These are phyloP conservation scores for Drosophila eohydei DNA, from an alignment of 2,888 invertebrate species.

Conservation along the genomic window DNA sequence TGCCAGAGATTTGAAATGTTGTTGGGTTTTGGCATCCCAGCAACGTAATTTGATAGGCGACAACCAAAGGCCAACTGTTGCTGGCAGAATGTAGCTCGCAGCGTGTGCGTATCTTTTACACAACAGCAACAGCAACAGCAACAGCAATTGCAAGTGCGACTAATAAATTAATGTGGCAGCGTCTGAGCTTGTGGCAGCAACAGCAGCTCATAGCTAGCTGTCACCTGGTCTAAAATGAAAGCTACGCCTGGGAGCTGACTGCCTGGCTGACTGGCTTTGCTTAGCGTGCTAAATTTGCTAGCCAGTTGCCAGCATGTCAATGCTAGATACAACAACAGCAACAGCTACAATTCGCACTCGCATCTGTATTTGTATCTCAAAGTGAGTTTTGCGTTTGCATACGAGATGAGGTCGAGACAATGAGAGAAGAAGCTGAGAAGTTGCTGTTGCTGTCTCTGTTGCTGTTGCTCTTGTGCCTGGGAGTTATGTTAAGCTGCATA, in stretches of 20 bases:
- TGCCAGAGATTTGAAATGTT: slow-evolving; percentile 47
- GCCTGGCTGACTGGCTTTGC: slow-evolving; percentile 29
- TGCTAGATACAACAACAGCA: slow-evolving; percentile 29
- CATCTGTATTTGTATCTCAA: slow-evolving; percentile 36
- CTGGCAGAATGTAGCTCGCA: slow-evolving; percentile 44
- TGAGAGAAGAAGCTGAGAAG: slow-evolving; percentile 24
- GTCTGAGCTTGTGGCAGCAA: slow-evolving; percentile 52
- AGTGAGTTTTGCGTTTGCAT: slow-evolving; percentile 60
- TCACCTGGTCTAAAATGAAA: slow-evolving; percentile 72
- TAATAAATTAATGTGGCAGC: slow-evolving; percentile 78
- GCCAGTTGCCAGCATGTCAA: slow-evolving; percentile 53
- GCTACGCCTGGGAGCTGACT: slow-evolving; percentile 41
- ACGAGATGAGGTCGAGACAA: slow-evolving; percentile 64
- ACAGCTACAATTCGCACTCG: slow-evolving; percentile 32
- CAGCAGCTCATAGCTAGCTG: slow-evolving; percentile 66
- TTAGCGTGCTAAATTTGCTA: slow-evolving; percentile 75
- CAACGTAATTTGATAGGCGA: slow-evolving; percentile 76
- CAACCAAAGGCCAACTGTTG: slow-evolving; percentile 45
- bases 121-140: slow-evolving; percentile 35
- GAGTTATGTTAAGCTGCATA: slow-evolving; percentile 73
- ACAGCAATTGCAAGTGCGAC: slow-evolving; percentile 71
- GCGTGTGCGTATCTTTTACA: slow-evolving; percentile 73
- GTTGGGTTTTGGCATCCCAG: slow-evolving; percentile 51
- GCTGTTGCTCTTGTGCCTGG: slow-evolving; percentile 20
- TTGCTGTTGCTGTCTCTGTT: slow-evolving; percentile 14